Evolutionary conservation across 2,113 vertebrate species (phyloP).

Genomic region (Vulpes vulpes): DNA sequence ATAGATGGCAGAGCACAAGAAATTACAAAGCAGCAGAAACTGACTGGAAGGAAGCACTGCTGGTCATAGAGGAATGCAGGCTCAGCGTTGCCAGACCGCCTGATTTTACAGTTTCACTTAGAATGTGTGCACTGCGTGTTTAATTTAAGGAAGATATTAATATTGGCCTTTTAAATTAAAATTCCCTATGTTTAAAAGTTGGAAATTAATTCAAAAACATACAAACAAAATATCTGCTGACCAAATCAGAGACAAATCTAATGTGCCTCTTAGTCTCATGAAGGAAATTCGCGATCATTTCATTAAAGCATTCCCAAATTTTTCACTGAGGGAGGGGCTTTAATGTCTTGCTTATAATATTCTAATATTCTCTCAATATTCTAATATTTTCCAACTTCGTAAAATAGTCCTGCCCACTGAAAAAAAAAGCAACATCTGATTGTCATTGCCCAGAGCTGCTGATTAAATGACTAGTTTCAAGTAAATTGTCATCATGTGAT

Average conservation of each 20-base stretch:
- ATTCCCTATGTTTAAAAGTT: not conserved
- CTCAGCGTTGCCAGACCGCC: too few relatives aligned
- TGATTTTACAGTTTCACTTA: not conserved
- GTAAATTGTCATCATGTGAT: not conserved
- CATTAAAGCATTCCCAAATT: not conserved
- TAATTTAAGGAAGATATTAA: not conserved
- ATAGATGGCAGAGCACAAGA: not conserved
- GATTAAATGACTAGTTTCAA: slow-evolving; percentile 1
- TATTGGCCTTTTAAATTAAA: not conserved
- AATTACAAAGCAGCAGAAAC: not conserved
- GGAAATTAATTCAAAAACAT: not conserved
- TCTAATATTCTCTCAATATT: not conserved
- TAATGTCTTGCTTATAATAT: not conserved
- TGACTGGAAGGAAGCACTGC: fast-evolving
- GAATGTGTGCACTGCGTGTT: not conserved
- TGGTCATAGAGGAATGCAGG: not conserved
- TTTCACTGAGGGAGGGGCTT: not conserved
- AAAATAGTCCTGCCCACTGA: not conserved
- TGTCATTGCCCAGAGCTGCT: not conserved
- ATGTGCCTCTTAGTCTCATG: not conserved
- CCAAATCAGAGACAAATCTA: not conserved
- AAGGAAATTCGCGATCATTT: not conserved
- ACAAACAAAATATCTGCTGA: not conserved
- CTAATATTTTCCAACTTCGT: not conserved
- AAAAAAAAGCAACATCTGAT: not conserved